Evolutionary conservation across 37 sponge, comb jelly and placozoan species (phyloP).

Genomic region (Theonella swinhoei): DNA sequence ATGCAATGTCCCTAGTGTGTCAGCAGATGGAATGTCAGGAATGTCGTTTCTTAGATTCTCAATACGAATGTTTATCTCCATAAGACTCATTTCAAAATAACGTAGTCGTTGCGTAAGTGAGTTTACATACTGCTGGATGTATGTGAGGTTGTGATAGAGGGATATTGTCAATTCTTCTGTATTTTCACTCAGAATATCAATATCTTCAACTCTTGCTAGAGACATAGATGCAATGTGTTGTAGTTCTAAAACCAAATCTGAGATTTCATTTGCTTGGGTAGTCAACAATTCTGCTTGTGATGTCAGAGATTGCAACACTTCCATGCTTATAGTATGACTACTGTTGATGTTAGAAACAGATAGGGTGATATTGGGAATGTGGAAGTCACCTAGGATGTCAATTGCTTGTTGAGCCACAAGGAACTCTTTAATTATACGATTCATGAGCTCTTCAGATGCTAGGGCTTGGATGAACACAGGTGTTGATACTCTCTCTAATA

Average conservation of each 20-base stretch:
- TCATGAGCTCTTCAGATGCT: constrained; percentile 12
- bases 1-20: neutral
- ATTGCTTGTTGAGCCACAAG: neutral
- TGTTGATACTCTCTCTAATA: neutral
- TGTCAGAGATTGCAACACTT: neutral
- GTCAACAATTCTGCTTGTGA: neutral
- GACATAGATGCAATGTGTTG: neutral
- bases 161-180: neutral
- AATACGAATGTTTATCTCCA: neutral
- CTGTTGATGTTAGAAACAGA: neutral
- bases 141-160: neutral
- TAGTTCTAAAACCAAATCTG: neutral
- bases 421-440: neutral
- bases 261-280: neutral
- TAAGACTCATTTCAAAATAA: neutral
- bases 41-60: neutral
- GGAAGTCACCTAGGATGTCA: neutral
- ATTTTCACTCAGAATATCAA: neutral
- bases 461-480: neutral
- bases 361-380: neutral
- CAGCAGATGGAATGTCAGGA: neutral
- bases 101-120: neutral
- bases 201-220: neutral
- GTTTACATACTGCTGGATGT: neutral
- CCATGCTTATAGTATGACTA: neutral